Base-by-base conservation (phyloP, 2,888 invertebrate genomes). In the Pelosia muscerda region DNA sequence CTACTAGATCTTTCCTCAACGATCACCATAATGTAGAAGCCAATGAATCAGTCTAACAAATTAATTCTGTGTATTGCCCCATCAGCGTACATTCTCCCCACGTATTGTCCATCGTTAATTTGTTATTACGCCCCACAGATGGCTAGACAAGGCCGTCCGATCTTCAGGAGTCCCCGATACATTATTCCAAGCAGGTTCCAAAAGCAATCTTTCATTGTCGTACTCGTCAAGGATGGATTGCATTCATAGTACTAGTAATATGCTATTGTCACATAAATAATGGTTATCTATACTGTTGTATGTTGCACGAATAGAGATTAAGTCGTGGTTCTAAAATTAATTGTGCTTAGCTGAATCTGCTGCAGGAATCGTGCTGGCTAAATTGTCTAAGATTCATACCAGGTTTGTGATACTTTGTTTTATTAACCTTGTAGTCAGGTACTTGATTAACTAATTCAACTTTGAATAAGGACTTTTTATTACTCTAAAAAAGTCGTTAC, bases 171-270 rank as follows among this genome's bases (percentile, higher is more conserved):
- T 63, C 62, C 10, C 59, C 71, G 62, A 75, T 72, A 79, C 72
- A 68, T 75, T 81, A 82, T 82, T 73, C 81, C 6, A 42, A 68
- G 75, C 81, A 81, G 71, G 82, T 28, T 2, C 66, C 62, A 71
- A 42, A 54, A 71, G 73, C 64, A 67, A 76, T 82, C 73, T 77
- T 75, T 83, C 77, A 83, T 81, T 82, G 82, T 81, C 76, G 77
- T 64, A n/a, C 57, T 68, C 74, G 58, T 71, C 82, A 82, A 83
- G 81, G 81, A 71, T 77, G 23, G 38, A 28, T 58, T 63, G 63
- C 57, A 66, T 65, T 71, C 63, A 28, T 68, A 67, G 65, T 49
- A 74, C 65, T 63, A 58, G 49, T 78, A 68, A 81, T 79, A 63
- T 71, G 65, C 82, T 71, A 78, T 80, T 81, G 55, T 64, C 28